Evolutionary conservation across 2,113 vertebrate species (phyloP).

Genomic region (Chrysemys picta): DNA sequence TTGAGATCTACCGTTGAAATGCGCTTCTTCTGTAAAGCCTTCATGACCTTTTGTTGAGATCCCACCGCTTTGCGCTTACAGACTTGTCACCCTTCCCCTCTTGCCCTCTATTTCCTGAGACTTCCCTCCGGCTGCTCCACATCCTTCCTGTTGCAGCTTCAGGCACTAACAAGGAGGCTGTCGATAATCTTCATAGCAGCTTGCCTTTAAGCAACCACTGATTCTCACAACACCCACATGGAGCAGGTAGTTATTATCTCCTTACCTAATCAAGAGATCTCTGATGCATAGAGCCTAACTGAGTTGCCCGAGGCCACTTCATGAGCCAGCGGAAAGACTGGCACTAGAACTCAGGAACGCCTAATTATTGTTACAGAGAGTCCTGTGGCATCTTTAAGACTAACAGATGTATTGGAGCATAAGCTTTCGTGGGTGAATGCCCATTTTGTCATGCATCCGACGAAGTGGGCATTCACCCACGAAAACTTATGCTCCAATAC

Average conservation of each 20-base stretch:
- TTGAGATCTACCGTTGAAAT: no score
- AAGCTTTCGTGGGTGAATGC: no score
- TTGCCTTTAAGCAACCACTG: not conserved
- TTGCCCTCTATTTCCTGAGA: fast-evolving
- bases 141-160: not conserved
- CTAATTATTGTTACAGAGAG: not conserved
- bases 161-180: fast-evolving
- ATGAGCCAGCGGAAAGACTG: not conserved
- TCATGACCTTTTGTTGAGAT: no score
- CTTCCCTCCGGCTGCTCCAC: not conserved
- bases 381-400: no score
- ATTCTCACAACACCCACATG: not conserved
- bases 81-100: not conserved
- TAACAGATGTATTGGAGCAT: no score
- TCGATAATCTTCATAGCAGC: not conserved
- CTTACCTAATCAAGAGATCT: not conserved
- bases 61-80: no score
- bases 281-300: not conserved
- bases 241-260: not conserved
- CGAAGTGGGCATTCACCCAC: no score
- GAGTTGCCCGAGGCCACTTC: not conserved
- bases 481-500: no score
- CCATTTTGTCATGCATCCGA: no score
- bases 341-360: conserved; percentile 25
- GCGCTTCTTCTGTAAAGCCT: no score